Evolutionary conservation across 2,797 vertebrate species (phyloP).

Genomic region (Rhynchonycteris naso): DNA sequence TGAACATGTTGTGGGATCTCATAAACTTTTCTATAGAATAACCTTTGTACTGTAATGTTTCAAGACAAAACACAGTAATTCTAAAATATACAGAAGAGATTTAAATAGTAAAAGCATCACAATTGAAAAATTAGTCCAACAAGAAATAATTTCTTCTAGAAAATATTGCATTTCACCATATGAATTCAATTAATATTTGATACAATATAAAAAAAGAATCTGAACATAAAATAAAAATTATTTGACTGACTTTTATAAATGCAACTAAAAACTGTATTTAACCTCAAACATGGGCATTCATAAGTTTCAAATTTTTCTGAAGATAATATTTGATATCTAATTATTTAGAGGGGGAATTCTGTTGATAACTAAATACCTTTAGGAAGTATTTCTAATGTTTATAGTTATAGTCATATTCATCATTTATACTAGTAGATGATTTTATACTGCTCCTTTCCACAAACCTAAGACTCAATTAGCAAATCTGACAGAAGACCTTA

Average conservation of each 20-base stretch:
- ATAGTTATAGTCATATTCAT: not conserved
- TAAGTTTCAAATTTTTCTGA: conserved; percentile 36
- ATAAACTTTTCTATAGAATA: conserved; percentile 15
- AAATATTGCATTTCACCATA: conserved; percentile 25
- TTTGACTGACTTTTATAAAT: conserved; percentile 30
- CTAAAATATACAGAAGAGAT: not conserved
- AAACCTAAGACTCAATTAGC: not conserved
- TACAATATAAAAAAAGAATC: conserved; percentile 44
- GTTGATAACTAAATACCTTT: not conserved
- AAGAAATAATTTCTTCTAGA: conserved; percentile 52
- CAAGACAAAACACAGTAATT: conserved; percentile 30
- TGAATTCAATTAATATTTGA: conserved; percentile 35
- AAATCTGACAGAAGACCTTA: not conserved
- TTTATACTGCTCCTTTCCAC: conserved; percentile 20
- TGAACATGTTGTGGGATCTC: not conserved
- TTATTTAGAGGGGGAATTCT: conserved; percentile 13
- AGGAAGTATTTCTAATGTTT: not conserved
- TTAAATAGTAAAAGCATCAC: conserved; percentile 38
- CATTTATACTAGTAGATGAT: not conserved
- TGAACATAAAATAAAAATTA: conserved; percentile 30
- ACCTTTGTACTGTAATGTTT: not conserved
- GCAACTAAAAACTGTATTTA: conserved; percentile 37
- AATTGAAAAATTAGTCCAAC: conserved; percentile 3
- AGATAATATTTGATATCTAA: conserved; percentile 21
- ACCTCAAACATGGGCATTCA: conserved; percentile 32